Evolutionary conservation across 2,797 vertebrate species (phyloP), one percentile per base, ranked within the genome.

Genomic region (Pelochelys cantorii): DNA sequence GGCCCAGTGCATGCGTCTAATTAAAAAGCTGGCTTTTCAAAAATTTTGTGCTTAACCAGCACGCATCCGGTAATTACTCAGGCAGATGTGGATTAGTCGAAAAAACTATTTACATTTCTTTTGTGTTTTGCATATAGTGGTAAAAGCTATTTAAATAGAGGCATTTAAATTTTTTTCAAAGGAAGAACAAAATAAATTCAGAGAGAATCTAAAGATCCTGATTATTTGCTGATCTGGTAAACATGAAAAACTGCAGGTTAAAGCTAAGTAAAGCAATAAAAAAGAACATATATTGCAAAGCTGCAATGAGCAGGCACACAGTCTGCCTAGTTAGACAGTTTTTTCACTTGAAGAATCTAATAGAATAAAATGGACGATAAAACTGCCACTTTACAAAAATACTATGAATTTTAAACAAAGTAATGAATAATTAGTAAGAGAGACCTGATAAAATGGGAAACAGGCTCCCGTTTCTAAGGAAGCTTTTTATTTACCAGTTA

Each of bases 211-310:
- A 96, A 98, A 97, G 95, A 87, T 94, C 81, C 90, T 97, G 95
- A 98, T 97, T 97, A 97, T 97, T 96, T 98, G 97, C 97, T 97
- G 96, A 97, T 94, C 54, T 77, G 95, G 93, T 96, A 97, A 97
- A 97, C 91, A 96, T 56, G 94, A 96, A 97, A 96, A 48, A 88
- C 31, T 83, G 68, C 37, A 94, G 88, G 96, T 74, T 94, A 96
- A 97, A 97, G 94, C 88, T 81, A 96, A 95, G 81, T 87, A 96
- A 96, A 93, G 92, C 60, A 83, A 85, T 52, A 95, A 77, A 34
- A 96, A 94, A 84, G 37, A 91, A 95, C 59, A 56, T 29, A 95
- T 80, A 94, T 87, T 77, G 83, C 65, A 94, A 96, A 96, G 60
- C 42, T 90, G 48, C 56, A 56, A 79, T 96, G 23, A 96, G 42